Percentiles rank a stretch among this genome's conserved stretches.
Evolutionary conservation across 92 coral and sea anemone species (phyloP).

Genomic region (Palythoa heliodiscus): DNA sequence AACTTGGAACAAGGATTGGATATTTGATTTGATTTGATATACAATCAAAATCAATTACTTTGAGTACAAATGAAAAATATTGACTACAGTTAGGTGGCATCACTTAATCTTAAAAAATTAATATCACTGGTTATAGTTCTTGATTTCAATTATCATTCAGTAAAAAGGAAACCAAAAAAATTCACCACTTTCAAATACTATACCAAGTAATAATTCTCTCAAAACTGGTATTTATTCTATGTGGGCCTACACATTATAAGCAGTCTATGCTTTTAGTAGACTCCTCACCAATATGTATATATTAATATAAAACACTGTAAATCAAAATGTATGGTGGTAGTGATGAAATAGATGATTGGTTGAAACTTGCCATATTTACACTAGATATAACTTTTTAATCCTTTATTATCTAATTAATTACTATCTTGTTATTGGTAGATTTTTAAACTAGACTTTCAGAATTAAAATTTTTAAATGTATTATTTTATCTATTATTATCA

Average conservation of each 20-base stretch:
- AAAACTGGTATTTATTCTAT: slow-evolving; percentile 14
- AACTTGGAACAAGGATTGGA: neutral
- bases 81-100: slow-evolving; percentile 13
- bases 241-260: slow-evolving; percentile 17
- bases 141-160: no score
- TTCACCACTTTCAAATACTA: no score
- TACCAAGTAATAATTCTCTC: neutral
- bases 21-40: neutral
- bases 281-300: slow-evolving; percentile 1
- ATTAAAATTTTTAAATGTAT: slow-evolving; percentile 4
- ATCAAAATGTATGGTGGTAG: slow-evolving; percentile 9
- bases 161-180: no score
- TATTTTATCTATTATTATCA: neutral
- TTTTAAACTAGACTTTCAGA: slow-evolving; percentile 4
- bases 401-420: neutral
- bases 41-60: neutral
- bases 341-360: slow-evolving; percentile 4
- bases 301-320: slow-evolving; percentile 6
- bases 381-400: slow-evolving; percentile 3
- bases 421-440: slow-evolving; percentile 5
- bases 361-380: neutral
- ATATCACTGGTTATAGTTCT: no score
- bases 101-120: neutral
- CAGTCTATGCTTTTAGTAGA: slow-evolving; percentile 32
- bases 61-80: neutral